Evolutionary conservation across 2,888 invertebrate species (phyloP), one percentile per base, ranked within the genome.

Genomic region (Noctua fimbriata): DNA sequence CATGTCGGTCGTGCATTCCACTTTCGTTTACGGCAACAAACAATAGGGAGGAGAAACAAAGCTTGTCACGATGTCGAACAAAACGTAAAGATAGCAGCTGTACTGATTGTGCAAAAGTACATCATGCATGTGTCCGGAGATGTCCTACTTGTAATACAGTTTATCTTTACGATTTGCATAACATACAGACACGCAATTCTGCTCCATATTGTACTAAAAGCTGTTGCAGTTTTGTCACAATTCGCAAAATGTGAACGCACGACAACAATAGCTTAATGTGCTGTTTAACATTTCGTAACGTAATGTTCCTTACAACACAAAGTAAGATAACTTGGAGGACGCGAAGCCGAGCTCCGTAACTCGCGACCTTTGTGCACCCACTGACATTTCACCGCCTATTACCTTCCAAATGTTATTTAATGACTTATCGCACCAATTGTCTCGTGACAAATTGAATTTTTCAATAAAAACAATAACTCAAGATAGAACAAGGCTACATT

Each of bases 331-430:
- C 83, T 88, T 85, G 89, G 88, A 91, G 92, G 91, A 92, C 92
- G 79, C 78, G 77, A 86, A 63, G 75, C 69, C 80, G 66, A 77
- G 80, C 84, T 77, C 83, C 83, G 77, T 77, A 80, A 82, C 88
- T 77, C 73, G 82, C 79, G 86, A 91, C 92, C 93, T 92, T 91
- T 91, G 73, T 75, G 69, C 82, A 77, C 76, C 79, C 73, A 79
- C 83, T 92, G 92, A 88, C 90, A 93, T 92, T 92, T 92, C 88
- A 88, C 89, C 79, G 69, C 70, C 60, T 80, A 83, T 81, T 83
- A 66, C 76, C 84, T 76, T 60, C 83, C 67, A 88, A 87, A 88
- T 86, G 82, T 87, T 85, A 84, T 87, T 86, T 88, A 90, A 89
- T 85, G 78, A 83, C 75, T 83, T 86, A 82, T 76, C 77, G 83